These are phyloP conservation scores for Anas capensis DNA, from an alignment of 2,797 vertebrate genomes.

Conservation along the genomic window DNA sequence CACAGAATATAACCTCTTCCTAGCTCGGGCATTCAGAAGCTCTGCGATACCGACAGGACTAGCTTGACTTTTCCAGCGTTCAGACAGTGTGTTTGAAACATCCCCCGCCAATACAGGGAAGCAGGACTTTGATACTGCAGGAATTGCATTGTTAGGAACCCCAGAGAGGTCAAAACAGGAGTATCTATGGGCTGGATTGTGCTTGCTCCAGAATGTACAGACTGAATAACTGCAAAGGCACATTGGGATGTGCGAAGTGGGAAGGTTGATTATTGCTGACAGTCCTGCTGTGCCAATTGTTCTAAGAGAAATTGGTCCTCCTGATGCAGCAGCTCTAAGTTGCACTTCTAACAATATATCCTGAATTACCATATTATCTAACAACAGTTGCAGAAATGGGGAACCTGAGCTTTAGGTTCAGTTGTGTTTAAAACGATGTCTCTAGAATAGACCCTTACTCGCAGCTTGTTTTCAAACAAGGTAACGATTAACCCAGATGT, in stretches of 20 bases:
- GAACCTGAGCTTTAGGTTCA: not conserved
- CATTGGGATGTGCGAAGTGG: not conserved
- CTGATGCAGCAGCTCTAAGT: not conserved
- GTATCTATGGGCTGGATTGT: not conserved
- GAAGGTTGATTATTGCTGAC: not conserved
- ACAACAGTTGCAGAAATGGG: not conserved
- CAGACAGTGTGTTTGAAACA: not conserved
- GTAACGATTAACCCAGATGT: not conserved
- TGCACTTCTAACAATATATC: not conserved
- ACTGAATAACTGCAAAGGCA: not conserved
- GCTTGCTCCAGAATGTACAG: not conserved
- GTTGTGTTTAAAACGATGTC: not conserved
- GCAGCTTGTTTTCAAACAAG: not conserved
- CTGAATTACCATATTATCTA: not conserved
- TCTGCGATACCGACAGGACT: not conserved
- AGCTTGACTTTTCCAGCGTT: not conserved
- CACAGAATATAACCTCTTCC: not conserved
- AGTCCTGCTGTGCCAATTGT: not conserved
- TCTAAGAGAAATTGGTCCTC: not conserved
- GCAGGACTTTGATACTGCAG: not conserved
- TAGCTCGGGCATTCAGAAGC: not conserved
- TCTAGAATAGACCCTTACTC: not conserved
- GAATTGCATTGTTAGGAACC: accelerated
- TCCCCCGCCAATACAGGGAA: not conserved
- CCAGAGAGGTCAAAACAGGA: not conserved